Percentiles rank a stretch among this genome's conserved stretches.
Evolutionary conservation across 2,113 vertebrate species (phyloP).

Genomic region (Caranx ignobilis): DNA sequence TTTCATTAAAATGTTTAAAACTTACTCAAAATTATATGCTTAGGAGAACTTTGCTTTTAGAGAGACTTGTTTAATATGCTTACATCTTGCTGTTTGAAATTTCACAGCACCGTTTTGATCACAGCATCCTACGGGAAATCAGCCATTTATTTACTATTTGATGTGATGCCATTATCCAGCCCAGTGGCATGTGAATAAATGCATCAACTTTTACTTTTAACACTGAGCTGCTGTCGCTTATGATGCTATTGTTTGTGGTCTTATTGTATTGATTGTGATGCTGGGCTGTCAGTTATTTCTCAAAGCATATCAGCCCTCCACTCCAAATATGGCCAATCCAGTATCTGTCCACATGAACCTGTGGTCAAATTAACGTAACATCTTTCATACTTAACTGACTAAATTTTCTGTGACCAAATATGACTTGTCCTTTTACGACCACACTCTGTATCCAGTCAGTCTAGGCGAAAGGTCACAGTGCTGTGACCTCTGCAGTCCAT

Average conservation of each 20-base stretch:
- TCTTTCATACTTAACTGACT: no score
- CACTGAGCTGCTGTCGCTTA: neutral
- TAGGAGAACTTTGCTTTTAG: neutral
- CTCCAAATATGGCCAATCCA: no score
- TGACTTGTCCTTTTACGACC: no score
- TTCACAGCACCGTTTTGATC: neutral
- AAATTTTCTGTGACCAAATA: neutral
- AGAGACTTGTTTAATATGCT: no score
- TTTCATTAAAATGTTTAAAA: neutral
- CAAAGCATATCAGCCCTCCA: neutral
- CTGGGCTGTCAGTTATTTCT: neutral
- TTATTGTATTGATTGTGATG: neutral
- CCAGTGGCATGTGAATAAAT: neutral
- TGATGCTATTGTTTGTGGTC: neutral
- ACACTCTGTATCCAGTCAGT: neutral
- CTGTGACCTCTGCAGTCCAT: conserved; percentile 12
- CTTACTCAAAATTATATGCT: neutral
- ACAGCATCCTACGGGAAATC: no score
- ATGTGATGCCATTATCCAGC: neutral
- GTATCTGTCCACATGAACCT: no score
- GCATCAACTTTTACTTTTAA: neutral
- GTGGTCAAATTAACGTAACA: no score
- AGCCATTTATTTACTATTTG: no score
- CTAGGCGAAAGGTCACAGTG: conserved; percentile 15
- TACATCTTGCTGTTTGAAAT: neutral